Percentiles rank a stretch among this genome's conserved stretches.
phyloP scores from a whole-genome alignment of 2,113 vertebrate species.

The Trichomycterus rosablanca region DNA sequence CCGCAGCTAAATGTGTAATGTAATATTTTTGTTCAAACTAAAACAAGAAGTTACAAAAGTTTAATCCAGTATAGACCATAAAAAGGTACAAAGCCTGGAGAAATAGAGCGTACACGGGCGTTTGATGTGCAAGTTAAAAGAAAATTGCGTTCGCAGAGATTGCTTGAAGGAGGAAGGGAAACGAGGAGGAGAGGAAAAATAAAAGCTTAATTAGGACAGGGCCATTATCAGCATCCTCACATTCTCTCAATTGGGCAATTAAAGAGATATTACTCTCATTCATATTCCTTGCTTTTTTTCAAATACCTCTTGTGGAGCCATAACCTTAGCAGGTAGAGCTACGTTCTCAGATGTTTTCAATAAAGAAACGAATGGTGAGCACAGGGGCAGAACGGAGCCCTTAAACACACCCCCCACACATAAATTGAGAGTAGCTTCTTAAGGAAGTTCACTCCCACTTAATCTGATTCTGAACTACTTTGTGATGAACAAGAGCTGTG shows the following conservation, averaged over 20 bases:
- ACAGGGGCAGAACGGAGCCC: neutral
- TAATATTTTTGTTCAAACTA: conserved; percentile 10
- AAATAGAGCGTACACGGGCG: conserved; percentile 15
- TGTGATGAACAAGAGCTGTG: no score
- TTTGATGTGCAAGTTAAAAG: conserved; percentile 42
- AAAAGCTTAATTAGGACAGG: conserved; percentile 46
- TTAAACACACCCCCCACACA: neutral
- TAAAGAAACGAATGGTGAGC: neutral
- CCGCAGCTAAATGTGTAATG: conserved; percentile 3
- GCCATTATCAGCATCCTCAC: conserved; percentile 43
- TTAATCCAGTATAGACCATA: neutral
- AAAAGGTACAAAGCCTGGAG: conserved; percentile 25
- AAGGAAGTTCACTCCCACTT: neutral
- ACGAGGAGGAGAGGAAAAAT: neutral
- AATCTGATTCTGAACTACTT: neutral
- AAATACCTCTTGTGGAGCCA: conserved; percentile 3
- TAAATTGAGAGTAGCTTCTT: no score
- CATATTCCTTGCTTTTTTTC: conserved; percentile 20
- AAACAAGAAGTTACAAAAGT: conserved; percentile 8
- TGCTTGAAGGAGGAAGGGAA: conserved; percentile 27
- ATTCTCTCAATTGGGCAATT: conserved; percentile 40
- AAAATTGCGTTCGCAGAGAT: conserved; percentile 44
- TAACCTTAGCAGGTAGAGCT: conserved; percentile 28
- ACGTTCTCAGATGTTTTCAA: conserved; percentile 9
- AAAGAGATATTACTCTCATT: conserved; percentile 43